These are phyloP conservation scores for Salmo trutta DNA, from an alignment of 2,797 vertebrate species.

Conservation along the genomic window DNA sequence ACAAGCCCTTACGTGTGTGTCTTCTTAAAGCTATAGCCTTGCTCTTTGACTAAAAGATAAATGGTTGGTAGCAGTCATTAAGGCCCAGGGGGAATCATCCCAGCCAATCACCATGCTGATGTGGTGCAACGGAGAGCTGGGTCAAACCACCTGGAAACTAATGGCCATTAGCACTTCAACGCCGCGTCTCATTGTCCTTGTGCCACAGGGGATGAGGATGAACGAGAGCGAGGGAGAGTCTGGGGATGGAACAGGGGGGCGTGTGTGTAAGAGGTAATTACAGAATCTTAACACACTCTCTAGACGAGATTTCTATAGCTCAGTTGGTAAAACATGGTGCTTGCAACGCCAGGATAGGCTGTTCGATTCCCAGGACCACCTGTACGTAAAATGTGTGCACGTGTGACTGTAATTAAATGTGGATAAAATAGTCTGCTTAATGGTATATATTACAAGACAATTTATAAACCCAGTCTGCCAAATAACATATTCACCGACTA, in stretches of 20 bases:
- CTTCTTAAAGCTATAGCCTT: too few relatives aligned
- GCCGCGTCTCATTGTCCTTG: background rate
- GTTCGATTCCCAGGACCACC: background rate
- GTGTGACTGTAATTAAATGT: background rate
- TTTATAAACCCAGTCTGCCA: too few relatives aligned
- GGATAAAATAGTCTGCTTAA: too few relatives aligned
- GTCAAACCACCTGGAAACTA: background rate
- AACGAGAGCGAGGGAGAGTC: background rate
- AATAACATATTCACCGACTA: too few relatives aligned
- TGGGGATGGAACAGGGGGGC: background rate
- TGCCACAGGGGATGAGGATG: background rate
- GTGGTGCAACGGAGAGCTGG: background rate
- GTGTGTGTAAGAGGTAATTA: background rate
- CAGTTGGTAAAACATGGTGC: too few relatives aligned
- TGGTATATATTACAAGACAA: too few relatives aligned
- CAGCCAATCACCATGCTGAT: background rate
- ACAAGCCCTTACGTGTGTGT: background rate
- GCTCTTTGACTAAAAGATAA: background rate
- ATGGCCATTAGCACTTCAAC: background rate
- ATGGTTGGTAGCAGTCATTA: background rate
- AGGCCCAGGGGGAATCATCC: background rate
- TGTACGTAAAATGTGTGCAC: background rate
- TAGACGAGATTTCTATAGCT: background rate
- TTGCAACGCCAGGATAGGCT: background rate
- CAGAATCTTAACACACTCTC: background rate